A percentile compares a stretch with the other conserved stretches of the same genome.
phyloP scores from a whole-genome alignment of 2,888 invertebrate genomes.

The Zele albiditarsus region DNA sequence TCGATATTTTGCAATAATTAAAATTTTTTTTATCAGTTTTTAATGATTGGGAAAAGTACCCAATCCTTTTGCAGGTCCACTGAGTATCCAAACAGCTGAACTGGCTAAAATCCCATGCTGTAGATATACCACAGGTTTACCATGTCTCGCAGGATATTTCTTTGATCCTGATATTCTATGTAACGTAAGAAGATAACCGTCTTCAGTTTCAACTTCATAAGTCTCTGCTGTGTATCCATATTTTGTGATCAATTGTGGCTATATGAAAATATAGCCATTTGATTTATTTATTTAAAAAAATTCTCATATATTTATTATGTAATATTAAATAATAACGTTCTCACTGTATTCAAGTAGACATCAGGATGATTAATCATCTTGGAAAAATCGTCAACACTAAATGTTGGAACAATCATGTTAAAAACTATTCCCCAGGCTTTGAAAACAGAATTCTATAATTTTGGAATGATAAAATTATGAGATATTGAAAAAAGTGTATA shows the following conservation, averaged over 20 bases:
- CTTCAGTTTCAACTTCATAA: slow-evolving; percentile 58
- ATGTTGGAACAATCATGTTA: slow-evolving; percentile 58
- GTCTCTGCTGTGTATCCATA: slow-evolving; percentile 60
- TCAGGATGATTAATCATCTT: slow-evolving; percentile 63
- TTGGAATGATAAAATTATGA: slow-evolving; percentile 9
- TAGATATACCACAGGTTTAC: slow-evolving; percentile 60
- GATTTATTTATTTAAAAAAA: not conserved
- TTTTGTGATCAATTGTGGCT: slow-evolving; percentile 61
- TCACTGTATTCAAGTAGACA: slow-evolving; percentile 60
- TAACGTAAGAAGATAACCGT: slow-evolving; percentile 61
- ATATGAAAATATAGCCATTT: slow-evolving; percentile 7
- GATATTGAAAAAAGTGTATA: not conserved
- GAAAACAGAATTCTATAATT: slow-evolving; percentile 58
- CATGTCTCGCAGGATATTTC: slow-evolving; percentile 47
- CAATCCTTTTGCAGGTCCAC: slow-evolving; percentile 60
- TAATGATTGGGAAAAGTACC: slow-evolving; percentile 39
- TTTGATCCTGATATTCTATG: slow-evolving; percentile 58
- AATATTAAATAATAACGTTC: not conserved
- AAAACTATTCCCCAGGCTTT: slow-evolving; percentile 60
- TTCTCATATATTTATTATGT: not conserved
- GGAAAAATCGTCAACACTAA: slow-evolving; percentile 60
- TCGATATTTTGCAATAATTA: not conserved
- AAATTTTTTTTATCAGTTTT: not conserved
- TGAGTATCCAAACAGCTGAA: slow-evolving; percentile 60
- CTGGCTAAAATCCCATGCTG: slow-evolving; percentile 64